Evolutionary conservation across 1,140 invertebrate species (phyloP).

Genomic region (Harpegnathos saltator): DNA sequence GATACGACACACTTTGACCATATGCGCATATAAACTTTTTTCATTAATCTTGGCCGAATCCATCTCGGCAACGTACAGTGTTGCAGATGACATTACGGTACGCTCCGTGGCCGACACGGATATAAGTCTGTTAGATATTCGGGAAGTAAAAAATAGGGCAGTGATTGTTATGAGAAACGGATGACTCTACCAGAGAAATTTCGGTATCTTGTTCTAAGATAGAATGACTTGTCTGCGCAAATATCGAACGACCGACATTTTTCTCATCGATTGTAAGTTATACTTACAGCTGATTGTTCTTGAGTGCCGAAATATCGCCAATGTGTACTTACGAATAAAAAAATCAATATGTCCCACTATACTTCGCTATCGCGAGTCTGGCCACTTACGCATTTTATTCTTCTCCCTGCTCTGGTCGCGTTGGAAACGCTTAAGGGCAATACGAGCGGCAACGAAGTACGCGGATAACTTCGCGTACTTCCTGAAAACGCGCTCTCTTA

Average conservation of each 20-base stretch:
- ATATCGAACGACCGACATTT: not conserved
- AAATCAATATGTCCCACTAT: not conserved
- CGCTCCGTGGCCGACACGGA: too few species aligned
- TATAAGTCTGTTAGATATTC: too few species aligned
- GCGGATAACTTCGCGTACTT: not conserved
- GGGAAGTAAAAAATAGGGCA: not conserved
- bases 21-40: too few species aligned
- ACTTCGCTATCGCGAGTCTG: too few species aligned
- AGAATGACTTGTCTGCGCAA: not conserved
- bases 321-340: not conserved
- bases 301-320: not conserved
- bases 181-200: not conserved
- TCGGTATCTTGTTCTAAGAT: not conserved
- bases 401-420: not conserved
- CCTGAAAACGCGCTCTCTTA: not conserved
- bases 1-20: not conserved
- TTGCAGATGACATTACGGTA: too few species aligned
- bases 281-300: not conserved
- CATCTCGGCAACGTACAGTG: not conserved
- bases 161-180: not conserved
- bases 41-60: not conserved
- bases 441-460: too few species aligned
- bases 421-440: not conserved
- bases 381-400: too few species aligned
- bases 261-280: not conserved